Evolutionary conservation across 2,113 vertebrate genomes (phyloP).

Genomic region (Sander lucioperca): DNA sequence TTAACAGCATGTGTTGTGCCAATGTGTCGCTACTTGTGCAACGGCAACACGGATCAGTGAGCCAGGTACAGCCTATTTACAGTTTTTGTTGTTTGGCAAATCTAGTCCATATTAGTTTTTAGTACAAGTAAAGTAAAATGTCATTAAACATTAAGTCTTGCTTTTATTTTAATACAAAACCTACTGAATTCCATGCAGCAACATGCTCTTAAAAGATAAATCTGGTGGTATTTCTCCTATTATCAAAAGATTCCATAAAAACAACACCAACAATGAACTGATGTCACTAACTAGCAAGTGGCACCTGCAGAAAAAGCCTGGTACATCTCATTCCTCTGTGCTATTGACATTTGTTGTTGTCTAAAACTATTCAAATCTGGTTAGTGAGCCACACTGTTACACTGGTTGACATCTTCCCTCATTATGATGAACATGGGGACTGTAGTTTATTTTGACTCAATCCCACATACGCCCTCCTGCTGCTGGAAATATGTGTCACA

Average conservation of each 20-base stretch:
- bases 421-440: no score
- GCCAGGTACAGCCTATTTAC: background rate
- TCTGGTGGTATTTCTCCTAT: background rate
- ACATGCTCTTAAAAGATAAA: background rate
- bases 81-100: background rate
- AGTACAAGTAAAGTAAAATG: background rate
- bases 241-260: no score
- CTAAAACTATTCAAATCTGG: background rate
- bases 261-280: background rate
- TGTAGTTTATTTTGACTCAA: background rate
- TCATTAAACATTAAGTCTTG: background rate
- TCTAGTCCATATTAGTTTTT: background rate
- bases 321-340: background rate
- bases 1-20: constrained; percentile 33
- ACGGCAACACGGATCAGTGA: constrained; percentile 24
- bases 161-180: background rate
- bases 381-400: background rate
- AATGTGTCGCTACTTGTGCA: constrained; percentile 17
- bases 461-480: background rate
- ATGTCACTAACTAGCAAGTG: background rate
- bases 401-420: background rate
- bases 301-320: background rate
- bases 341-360: background rate
- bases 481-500: background rate
- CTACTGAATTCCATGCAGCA: no score